These are phyloP conservation scores for Norana najaformis DNA, from an alignment of 2,888 invertebrate species.

Conservation along the genomic window DNA sequence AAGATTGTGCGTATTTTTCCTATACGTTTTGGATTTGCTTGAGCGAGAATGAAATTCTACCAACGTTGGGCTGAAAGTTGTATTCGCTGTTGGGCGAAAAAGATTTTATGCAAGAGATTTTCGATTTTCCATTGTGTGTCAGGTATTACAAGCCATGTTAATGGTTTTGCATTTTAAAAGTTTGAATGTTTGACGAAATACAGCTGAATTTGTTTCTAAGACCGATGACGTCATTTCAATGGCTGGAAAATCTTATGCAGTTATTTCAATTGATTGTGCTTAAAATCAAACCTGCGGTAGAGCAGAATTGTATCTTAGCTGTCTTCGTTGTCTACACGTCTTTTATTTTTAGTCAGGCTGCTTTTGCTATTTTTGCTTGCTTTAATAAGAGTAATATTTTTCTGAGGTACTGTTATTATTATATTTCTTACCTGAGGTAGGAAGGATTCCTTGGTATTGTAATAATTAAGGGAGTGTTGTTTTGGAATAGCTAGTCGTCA, in stretches of 20 bases:
- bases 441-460: neutral
- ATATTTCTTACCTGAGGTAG: neutral
- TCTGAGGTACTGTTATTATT: neutral
- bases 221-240: neutral
- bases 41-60: constrained; percentile 1
- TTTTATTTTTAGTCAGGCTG: neutral
- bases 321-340: neutral
- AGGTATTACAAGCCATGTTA: neutral
- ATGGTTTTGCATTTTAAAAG: neutral
- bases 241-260: too few relatives aligned
- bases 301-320: neutral
- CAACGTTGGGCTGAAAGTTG: neutral
- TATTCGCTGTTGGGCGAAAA: neutral
- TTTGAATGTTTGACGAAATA: neutral
- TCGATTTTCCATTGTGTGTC: neutral
- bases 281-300: neutral
- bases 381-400: neutral
- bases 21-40: neutral
- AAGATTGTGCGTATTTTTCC: neutral
- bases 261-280: neutral
- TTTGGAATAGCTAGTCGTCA: neutral
- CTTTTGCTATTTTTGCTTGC: neutral
- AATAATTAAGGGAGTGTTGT: neutral
- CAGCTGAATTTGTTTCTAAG: neutral
- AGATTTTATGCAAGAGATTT: neutral